These are phyloP conservation scores for Himalopsyche anomala DNA, from an alignment of 2,888 invertebrate genomes.

Conservation along the genomic window DNA sequence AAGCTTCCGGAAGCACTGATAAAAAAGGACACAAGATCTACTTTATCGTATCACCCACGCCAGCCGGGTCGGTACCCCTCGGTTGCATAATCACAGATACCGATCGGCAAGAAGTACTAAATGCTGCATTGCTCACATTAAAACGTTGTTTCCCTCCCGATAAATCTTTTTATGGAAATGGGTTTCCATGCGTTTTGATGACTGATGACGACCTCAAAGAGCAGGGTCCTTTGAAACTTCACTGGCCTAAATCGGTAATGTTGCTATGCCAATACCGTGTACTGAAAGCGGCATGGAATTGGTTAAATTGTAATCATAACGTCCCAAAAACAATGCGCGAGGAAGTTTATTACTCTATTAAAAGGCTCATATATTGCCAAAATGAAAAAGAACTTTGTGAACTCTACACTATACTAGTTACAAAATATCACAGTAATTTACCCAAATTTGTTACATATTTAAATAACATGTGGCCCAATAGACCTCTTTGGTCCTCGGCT, in stretches of 20 bases:
- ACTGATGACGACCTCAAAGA: conserved; percentile 54
- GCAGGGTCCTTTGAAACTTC: conserved; percentile 54
- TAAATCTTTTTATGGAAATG: conserved; percentile 59
- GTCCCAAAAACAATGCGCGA: conserved; percentile 60
- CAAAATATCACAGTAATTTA: conserved; percentile 55
- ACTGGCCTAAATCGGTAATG: conserved; percentile 59
- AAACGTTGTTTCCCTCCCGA: conserved; percentile 58
- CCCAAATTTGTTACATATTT: conserved; percentile 60
- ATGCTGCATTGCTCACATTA: conserved; percentile 54
- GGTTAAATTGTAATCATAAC: conserved; percentile 60
- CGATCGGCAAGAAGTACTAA: conserved; percentile 51
- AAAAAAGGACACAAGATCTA: conserved; percentile 60
- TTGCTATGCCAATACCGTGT: conserved; percentile 58
- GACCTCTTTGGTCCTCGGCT: conserved; percentile 60
- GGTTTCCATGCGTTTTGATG: conserved; percentile 56
- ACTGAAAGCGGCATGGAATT: conserved; percentile 58
- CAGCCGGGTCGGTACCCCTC: conserved; percentile 59
- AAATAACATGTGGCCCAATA: conserved; percentile 61
- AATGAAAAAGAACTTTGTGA: conserved; percentile 58
- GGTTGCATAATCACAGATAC: conserved; percentile 61
- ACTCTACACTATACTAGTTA: conserved; percentile 50
- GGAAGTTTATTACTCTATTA: conserved; percentile 58
- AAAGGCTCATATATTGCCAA: conserved; percentile 58
- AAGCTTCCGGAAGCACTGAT: conserved; percentile 54
- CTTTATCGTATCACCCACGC: conserved; percentile 60